A percentile compares a stretch with the other conserved stretches of the same genome.
phyloP scores from a whole-genome alignment of 2,888 invertebrate genomes.

The Aphrophora alni region DNA sequence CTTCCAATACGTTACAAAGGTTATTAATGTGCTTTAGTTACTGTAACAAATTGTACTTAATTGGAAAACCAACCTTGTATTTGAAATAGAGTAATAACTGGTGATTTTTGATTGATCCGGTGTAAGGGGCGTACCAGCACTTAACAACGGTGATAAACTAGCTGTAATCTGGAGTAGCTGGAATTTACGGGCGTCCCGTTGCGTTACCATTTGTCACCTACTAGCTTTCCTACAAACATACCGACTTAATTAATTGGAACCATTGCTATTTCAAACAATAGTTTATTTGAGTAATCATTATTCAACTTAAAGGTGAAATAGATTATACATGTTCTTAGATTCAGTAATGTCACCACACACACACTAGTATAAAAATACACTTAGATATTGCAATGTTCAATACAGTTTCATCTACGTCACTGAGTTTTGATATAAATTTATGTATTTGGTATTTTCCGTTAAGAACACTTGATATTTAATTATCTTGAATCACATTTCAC shows the following conservation, averaged over 20 bases:
- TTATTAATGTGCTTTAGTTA: neutral
- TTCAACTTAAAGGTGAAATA: neutral
- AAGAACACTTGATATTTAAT: too few relatives aligned
- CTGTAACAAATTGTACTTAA: neutral
- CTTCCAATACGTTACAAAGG: too few relatives aligned
- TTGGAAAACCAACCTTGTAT: neutral
- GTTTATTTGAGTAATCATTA: neutral
- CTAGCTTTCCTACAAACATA: neutral
- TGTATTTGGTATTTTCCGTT: too few relatives aligned
- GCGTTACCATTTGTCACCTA: neutral
- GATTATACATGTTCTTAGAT: too few relatives aligned
- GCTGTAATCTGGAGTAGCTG: neutral
- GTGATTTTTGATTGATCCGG: neutral
- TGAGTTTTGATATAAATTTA: too few relatives aligned
- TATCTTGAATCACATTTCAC: too few relatives aligned
- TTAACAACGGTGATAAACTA: neutral
- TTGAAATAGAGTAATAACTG: neutral
- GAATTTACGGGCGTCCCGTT: neutral
- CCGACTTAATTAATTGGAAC: neutral
- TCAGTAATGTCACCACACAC: too few relatives aligned
- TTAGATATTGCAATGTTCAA: too few relatives aligned
- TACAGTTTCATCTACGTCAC: too few relatives aligned
- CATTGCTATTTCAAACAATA: neutral
- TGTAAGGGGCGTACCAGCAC: neutral
- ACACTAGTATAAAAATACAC: too few relatives aligned